Evolutionary conservation across 2,888 invertebrate species (phyloP), one percentile per base, ranked within the genome.

Genomic region (Pheosia tremula): DNA sequence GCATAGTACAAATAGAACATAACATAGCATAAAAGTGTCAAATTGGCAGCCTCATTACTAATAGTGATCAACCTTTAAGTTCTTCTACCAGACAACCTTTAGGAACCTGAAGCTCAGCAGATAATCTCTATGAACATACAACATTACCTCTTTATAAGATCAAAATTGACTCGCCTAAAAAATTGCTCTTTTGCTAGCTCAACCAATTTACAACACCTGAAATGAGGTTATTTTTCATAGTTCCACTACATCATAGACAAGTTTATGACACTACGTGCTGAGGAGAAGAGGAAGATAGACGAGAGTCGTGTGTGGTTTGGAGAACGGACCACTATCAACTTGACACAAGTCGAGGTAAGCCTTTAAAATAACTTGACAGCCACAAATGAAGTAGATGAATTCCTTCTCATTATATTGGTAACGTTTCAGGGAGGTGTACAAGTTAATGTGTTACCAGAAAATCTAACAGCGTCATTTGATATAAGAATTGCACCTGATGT

Each of bases 361-460:
- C 13, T 50, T 50, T 24, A 24, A 50, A 9, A 8, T 4, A 50
- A 24, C 4, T 3, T 41, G 0, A 41, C 47, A 47, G 4, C 6
- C 47, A 0, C 2, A 10, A 11, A 47, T 7, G 4, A 4, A 0
- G 5, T 10, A 49, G 49, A 49, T 0, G 9, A 0, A 47, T 47
- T 49, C 7, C 1, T 10, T 37, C 11, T 37, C 0, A 53, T 53
- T 13, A 52, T 24, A 52, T 37, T 53, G 10, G 10, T 5, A 54
- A 36, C 81, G 52, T 77, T 77, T 4, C 82, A 94, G 90, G 98
- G 98, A 58, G 98, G 98, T 37, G 95, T 97, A 0, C 97, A 97
- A 87, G 89, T 95, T 11, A 98, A 98, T 83, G 97, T 98, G 0
- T 94, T 98, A 7, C 98, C 98, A 1, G 95, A 96, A 7, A 94